Conservation (phyloP, 30 jellyfish, hydroid and myxozoan genomes). For the Clytia hemisphaerica region DNA sequence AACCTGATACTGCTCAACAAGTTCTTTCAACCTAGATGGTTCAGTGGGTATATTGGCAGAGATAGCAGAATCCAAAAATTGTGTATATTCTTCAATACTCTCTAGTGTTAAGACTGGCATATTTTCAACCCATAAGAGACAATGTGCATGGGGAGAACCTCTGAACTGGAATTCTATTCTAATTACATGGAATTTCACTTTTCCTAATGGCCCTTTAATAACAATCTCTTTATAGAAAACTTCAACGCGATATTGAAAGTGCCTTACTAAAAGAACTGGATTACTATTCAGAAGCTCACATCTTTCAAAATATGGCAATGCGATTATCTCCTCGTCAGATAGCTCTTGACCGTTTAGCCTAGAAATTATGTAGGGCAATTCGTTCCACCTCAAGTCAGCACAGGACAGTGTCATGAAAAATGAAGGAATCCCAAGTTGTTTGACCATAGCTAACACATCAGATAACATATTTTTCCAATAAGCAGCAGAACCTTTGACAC, state of each 20-base stretch:
- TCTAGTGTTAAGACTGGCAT: background rate
- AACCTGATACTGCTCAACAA: slow-evolving; percentile 9
- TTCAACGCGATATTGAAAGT: slow-evolving; percentile 37
- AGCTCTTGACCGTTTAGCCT: background rate
- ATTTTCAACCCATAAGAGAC: background rate
- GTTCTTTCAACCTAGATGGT: background rate
- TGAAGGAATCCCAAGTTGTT: slow-evolving; percentile 38
- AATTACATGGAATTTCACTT: slow-evolving; percentile 4
- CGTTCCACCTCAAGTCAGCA: slow-evolving; percentile 41
- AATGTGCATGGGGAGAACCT: slow-evolving; percentile 8
- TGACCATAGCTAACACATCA: slow-evolving; percentile 42
- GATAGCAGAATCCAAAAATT: background rate
- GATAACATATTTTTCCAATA: slow-evolving; percentile 28
- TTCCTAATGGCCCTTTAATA: slow-evolving; percentile 4
- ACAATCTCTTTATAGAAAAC: slow-evolving; percentile 20
- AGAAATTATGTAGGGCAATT: slow-evolving; percentile 2
- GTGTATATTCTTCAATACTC: background rate
- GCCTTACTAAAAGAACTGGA: slow-evolving; percentile 39
- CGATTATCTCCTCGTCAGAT: slow-evolving; percentile 5
- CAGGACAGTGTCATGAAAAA: slow-evolving; percentile 30
- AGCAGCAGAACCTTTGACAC: slow-evolving; percentile 38
- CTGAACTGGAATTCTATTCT: slow-evolving; percentile 13
- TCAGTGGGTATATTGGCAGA: slow-evolving; percentile 15
- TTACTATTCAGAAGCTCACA: slow-evolving; percentile 19
- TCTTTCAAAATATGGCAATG: slow-evolving; percentile 10